These are phyloP conservation scores for Eudyptes chrysolophus DNA, from an alignment of 2,113 vertebrate genomes.

Conservation along the genomic window DNA sequence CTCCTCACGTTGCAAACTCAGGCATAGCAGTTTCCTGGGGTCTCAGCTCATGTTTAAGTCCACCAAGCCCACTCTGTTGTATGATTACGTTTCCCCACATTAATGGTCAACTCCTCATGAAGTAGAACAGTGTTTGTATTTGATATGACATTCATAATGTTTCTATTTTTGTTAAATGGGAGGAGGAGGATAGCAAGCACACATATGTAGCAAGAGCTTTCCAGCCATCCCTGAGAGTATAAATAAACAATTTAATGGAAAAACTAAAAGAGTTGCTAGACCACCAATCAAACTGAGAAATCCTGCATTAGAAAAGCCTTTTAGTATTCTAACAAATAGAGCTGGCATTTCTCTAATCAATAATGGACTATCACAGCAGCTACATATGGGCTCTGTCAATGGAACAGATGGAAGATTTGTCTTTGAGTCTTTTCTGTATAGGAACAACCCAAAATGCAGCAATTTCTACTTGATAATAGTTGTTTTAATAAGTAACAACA, in stretches of 20 bases:
- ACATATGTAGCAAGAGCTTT: not conserved
- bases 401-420: not conserved
- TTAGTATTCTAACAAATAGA: not conserved
- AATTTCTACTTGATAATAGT: not conserved
- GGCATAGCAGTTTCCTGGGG: rapidly evolving
- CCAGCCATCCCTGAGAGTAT: not conserved
- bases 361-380: not conserved
- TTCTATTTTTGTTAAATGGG: not conserved
- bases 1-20: not conserved
- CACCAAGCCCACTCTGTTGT: not conserved
- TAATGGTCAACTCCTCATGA: not conserved
- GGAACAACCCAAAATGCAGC: not conserved
- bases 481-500: not conserved
- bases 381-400: not conserved
- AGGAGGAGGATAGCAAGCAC: not conserved
- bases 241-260: not conserved
- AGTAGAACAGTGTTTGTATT: not conserved
- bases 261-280: not conserved
- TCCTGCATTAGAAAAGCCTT: not conserved
- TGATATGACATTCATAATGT: not conserved
- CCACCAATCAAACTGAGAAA: not conserved
- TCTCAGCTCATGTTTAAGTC: not conserved
- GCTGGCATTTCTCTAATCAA: not conserved
- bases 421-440: not conserved
- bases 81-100: not conserved